Conservation (phyloP, 2,888 invertebrate genomes). For the Chouioia cunea region DNA sequence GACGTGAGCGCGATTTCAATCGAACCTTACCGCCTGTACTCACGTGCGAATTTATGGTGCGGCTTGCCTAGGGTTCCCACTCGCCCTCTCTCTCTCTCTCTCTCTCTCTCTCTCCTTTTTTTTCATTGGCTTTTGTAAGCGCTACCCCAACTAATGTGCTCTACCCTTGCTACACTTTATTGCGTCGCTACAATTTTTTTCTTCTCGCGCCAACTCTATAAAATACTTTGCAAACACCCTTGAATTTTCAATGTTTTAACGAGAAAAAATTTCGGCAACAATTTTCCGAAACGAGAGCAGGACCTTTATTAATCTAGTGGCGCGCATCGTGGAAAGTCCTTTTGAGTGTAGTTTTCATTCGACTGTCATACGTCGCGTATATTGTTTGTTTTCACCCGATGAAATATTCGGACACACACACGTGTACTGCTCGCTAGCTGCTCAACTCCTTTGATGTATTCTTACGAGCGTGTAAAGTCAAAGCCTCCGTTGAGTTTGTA, state of each 20-base stretch:
- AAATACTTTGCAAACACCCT: no score
- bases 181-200: neutral
- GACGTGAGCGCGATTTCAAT: constrained; percentile 59
- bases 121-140: constrained; percentile 52
- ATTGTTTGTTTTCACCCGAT: constrained; percentile 42
- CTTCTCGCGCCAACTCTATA: neutral
- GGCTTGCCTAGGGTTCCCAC: constrained; percentile 46
- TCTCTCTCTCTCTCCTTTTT: constrained; percentile 9
- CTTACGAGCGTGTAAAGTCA: constrained; percentile 7
- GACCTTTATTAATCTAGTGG: constrained; percentile 32
- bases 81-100: neutral
- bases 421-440: no score
- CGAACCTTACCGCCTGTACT: constrained; percentile 38
- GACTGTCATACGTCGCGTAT: neutral
- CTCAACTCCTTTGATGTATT: constrained; percentile 38
- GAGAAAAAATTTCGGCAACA: constrained; percentile 4
- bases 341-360: constrained; percentile 40
- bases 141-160: neutral
- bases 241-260: no score
- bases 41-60: constrained; percentile 53
- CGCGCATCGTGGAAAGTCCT: constrained; percentile 22
- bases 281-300: constrained; percentile 32
- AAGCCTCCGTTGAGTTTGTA: no score
- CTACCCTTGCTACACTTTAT: no score
- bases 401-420: constrained; percentile 17